Evolutionary conservation across 2,888 invertebrate species (phyloP), one percentile per base, ranked within the genome.

Genomic region (Aphidoletes aphidimyza): DNA sequence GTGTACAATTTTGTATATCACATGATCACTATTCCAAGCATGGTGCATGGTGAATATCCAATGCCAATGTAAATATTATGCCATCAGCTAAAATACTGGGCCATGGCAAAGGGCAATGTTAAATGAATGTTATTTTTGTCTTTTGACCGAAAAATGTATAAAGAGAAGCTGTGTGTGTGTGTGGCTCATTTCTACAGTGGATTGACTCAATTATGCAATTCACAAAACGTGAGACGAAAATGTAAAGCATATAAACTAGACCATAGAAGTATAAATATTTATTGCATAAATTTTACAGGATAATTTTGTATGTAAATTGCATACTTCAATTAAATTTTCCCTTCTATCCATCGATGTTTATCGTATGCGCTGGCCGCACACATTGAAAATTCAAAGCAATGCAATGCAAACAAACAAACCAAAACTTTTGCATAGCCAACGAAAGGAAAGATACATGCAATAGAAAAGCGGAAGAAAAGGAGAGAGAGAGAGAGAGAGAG

Each of bases 221-320:
- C 54, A 22, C 22, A n/a, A 54, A 54, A 54, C 54, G 54, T 54
- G 54, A 54, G 54, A 54, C 54, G 54, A 54, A 54, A 54, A 54
- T 54, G 22, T 54, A 54, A 54, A 54, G 54, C 22, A 54, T 54
- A 54, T 8, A 69, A 26, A 69, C 26, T 22, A n/a, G 11, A 54
- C 34, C 69, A 69, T 9, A 69, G n/a, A n/a, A n/a, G n/a, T 69
- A 69, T 69, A 69, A 69, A 69, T 69, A 69, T 69, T 69, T 69
- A 69, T 69, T 69, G 69, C 69, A 69, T 69, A 69, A 69, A 69
- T 69, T 69, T 69, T 30, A 69, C 69, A 69, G 69, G 34, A 69
- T 34, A 69, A 30, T 69, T 69, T 69, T 69, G 34, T 69, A 69
- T 69, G 30, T 30, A 69, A 69, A 69, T 69, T 30, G 14, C 34